Conservation (phyloP, 1,140 invertebrate species). For the Heliconius congener region DNA sequence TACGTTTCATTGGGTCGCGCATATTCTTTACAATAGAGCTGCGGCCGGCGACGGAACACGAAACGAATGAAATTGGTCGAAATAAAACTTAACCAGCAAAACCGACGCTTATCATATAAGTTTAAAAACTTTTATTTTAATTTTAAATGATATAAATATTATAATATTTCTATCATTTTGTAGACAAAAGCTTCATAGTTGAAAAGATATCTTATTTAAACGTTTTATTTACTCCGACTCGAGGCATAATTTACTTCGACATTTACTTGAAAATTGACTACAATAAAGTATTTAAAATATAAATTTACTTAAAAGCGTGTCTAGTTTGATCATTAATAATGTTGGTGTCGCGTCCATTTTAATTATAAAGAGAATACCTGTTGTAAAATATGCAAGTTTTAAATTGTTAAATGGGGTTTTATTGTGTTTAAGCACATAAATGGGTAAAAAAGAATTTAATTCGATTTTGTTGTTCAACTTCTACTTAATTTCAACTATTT, state of each 20-base stretch:
- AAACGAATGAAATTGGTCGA: background rate
- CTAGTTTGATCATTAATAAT: slow-evolving; percentile 6
- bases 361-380: slow-evolving; percentile 4
- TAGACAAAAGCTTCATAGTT: background rate
- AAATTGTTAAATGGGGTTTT: background rate
- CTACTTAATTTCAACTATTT: no score
- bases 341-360: background rate
- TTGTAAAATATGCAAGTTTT: background rate
- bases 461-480: no score
- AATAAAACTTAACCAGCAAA: slow-evolving; percentile 4
- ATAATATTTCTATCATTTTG: background rate
- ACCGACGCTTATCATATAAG: background rate
- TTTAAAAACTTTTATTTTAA: background rate
- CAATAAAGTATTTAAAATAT: background rate
- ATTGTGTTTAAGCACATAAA: no score
- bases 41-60: background rate
- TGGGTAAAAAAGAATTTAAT: no score
- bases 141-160: background rate
- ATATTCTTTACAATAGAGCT: background rate
- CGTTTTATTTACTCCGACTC: background rate
- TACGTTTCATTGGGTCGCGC: background rate
- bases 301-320: slow-evolving; percentile 6
- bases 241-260: background rate
- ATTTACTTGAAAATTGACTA: background rate
- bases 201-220: background rate